Evolutionary conservation across 2,113 vertebrate genomes (phyloP), one percentile per base, ranked within the genome.

Genomic region (Rafetus swinhoei): DNA sequence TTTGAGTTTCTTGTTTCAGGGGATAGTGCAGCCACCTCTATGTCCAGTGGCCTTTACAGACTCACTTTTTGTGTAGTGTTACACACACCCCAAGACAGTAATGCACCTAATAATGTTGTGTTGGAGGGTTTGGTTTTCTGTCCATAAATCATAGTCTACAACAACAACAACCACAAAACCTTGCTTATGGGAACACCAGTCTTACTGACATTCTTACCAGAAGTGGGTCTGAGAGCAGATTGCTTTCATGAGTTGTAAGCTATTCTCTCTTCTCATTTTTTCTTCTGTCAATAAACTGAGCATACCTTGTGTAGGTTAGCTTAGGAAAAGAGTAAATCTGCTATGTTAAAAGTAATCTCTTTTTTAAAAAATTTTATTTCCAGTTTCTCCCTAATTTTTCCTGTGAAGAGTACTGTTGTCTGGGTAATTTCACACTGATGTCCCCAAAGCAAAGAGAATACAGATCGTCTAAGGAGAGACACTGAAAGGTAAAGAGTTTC

Each of bases 131-230:
- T 93, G 82, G 88, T 69, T 35, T 52, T 59, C 35, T 57, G 57
- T 80, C 56, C 77, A 54, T 95, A 91, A 95, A 84, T 95, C 94
- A 94, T 72, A 88, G 93, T 24, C 76, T 86, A 79, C 90, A 90
- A 83, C 84, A 95, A 79, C 10, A 14, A 54, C 53, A 84, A 32
- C n/a, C n/a, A n/a, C 85, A 93, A 94, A 50, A 94, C 93, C 60
- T 85, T 92, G 81, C 77, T 92, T 88, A 52, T 50, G 88, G 86
- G 90, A 22, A 87, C 53, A 82, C 79, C 32, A 89, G 85, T 60
- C 89, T 29, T 29, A 32, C 84, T 91, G 88, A 87, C 86, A 94
- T 57, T 55, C 62, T 59, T 77, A 94, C 80, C 9, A 59, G 76
- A 91, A 72, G 22, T 53, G 84, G 86, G 80, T 87, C 86, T 90